These are phyloP conservation scores for Augochlorella aurata DNA, from an alignment of 2,888 invertebrate species.

Conservation along the genomic window DNA sequence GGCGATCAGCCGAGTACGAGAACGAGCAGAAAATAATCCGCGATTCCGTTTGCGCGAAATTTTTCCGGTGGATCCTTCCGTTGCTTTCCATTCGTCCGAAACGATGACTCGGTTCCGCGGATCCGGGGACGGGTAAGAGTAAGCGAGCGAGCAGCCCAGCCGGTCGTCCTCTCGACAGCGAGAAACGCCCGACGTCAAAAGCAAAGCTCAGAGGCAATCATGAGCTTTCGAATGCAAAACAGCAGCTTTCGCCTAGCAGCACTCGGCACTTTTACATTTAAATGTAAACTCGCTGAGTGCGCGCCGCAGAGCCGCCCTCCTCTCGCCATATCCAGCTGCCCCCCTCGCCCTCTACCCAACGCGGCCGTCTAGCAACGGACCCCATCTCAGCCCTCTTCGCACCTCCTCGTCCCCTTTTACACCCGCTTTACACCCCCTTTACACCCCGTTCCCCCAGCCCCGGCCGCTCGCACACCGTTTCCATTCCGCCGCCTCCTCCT, in stretches of 20 bases:
- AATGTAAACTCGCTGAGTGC: constrained; percentile 82
- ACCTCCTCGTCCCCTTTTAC: not conserved
- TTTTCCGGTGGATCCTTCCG: constrained; percentile 44
- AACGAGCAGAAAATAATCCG: constrained; percentile 51
- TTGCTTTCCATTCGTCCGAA: constrained; percentile 43
- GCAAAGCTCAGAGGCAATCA: constrained; percentile 82
- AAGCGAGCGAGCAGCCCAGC: constrained; percentile 16
- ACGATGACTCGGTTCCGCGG: constrained; percentile 18
- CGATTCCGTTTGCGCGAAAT: constrained; percentile 65
- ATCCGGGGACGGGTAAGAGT: constrained; percentile 21
- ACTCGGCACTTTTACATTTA: constrained; percentile 81
- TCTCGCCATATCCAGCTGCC: constrained; percentile 59
- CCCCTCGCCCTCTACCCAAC: constrained; percentile 51
- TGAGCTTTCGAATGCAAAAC: constrained; percentile 82
- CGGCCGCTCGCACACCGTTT: constrained; percentile 38
- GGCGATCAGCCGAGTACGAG: not conserved
- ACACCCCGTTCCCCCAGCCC: not conserved
- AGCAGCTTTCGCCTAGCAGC: constrained; percentile 77
- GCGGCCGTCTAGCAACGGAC: constrained; percentile 51
- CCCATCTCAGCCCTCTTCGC: constrained; percentile 51
- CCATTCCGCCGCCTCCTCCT: constrained; percentile 50
- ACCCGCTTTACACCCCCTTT: not conserved
- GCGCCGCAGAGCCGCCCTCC: constrained; percentile 70
- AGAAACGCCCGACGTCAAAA: constrained; percentile 77
- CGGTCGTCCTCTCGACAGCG: constrained; percentile 50